Evolutionary conservation across 2,113 vertebrate species (phyloP).

Genomic region (Steatornis caripensis): DNA sequence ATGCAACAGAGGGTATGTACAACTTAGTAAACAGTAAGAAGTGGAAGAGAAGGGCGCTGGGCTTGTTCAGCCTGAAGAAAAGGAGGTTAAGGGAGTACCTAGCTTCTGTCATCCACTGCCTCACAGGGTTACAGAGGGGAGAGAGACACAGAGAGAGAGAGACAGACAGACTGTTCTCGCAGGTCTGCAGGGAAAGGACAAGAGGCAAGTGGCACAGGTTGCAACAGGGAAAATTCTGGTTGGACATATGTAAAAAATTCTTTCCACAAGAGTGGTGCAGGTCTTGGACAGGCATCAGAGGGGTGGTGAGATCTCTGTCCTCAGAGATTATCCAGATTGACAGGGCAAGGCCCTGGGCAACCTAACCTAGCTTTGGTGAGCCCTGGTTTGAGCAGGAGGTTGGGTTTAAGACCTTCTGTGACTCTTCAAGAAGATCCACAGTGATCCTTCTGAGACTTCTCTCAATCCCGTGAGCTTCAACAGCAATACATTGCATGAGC

Average conservation of each 20-base stretch:
- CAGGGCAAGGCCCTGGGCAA: not conserved
- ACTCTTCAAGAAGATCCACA: not conserved
- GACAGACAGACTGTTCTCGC: not conserved
- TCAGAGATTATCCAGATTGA: not conserved
- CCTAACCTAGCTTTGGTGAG: not conserved
- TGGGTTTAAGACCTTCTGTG: not conserved
- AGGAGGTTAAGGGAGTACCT: not conserved
- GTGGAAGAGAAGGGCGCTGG: not conserved
- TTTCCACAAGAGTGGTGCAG: not conserved
- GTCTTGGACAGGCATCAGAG: not conserved
- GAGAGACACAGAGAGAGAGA: no score
- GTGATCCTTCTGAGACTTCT: not conserved
- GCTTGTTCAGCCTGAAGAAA: not conserved
- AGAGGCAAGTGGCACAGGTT: not conserved
- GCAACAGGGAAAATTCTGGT: not conserved
- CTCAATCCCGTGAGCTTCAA: not conserved
- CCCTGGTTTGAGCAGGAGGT: not conserved
- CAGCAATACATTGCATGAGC: rapidly evolving
- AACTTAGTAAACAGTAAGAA: not conserved
- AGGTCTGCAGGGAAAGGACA: not conserved
- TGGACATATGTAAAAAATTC: not conserved
- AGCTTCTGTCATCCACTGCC: not conserved
- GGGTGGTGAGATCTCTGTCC: not conserved
- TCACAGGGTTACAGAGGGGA: not conserved
- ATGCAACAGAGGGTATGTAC: not conserved